Base-by-base conservation (phyloP, 2,113 vertebrate genomes). In the Ondatra zibethicus region DNA sequence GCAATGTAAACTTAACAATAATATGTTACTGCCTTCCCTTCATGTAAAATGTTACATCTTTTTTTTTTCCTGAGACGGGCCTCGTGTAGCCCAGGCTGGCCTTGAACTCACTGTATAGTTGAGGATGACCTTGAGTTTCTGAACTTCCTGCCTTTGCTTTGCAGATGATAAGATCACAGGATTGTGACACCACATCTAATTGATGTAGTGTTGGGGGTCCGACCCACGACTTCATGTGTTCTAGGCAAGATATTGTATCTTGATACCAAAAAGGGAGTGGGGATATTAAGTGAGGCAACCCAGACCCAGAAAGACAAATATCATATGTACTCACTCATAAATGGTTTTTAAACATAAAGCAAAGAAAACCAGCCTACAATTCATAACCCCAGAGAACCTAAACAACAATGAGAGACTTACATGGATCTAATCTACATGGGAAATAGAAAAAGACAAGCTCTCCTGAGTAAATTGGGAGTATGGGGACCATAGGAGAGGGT, bases 1-100 rank as follows among this genome's bases (percentile, higher is more conserved):
- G 11, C 52, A 85, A 93, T 85, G 45, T 87, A 93, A 94, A 87
- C 21, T 19, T 42, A 93, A 63, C 13, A 85, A 81, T 93, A 78
- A 93, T 89, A 29, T 89, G 10, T 68, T 31, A 91, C 12, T 70
- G 55, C 63, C 39, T 63, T 75, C 63, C 91, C 7, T 42, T 96
- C 33, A 29, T 42, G 70, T 7, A 87, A 86, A n/a, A 92, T 92
- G 17, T 23, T 93, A 2, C 6, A 70, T 39, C 47, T 36, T 39
- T 70, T 52, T n/a, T 47, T n/a, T 50, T 87, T 52, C 21, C 31
- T 66, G 42, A 88, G 29, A 47, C 11, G 39, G 2, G 29, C 19
- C 58, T 65, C 19, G 10, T 36, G 39, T 33, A 63, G 19, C 52
- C 29, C 55, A 89, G 72, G 52, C 39, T 76, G 19, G 29, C 29